Percentiles rank a stretch among this genome's conserved stretches.
Evolutionary conservation across 2,797 vertebrate genomes (phyloP).

Genomic region (Lindbergichthys nudifrons): DNA sequence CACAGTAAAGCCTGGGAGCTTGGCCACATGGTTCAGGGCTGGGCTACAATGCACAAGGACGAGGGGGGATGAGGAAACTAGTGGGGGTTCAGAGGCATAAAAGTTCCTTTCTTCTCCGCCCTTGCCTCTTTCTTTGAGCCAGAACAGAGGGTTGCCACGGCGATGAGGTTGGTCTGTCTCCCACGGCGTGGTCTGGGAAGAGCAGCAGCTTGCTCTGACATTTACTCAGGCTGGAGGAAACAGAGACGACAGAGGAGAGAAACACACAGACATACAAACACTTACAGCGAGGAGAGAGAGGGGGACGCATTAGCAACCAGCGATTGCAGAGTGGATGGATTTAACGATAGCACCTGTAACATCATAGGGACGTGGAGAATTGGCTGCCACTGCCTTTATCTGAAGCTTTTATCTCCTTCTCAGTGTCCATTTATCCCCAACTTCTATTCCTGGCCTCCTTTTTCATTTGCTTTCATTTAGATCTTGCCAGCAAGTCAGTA

Average conservation of each 20-base stretch:
- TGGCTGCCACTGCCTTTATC: slow-evolving; percentile 63
- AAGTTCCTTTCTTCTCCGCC: slow-evolving; percentile 83
- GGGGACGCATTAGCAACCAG: slow-evolving; percentile 45
- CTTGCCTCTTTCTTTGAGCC: slow-evolving; percentile 79
- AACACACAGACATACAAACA: slow-evolving; percentile 46
- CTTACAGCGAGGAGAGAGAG: slow-evolving; percentile 34
- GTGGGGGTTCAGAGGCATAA: slow-evolving; percentile 78
- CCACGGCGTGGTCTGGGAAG: slow-evolving; percentile 86
- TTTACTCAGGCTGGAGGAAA: slow-evolving; percentile 81
- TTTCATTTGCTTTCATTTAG: slow-evolving; percentile 62
- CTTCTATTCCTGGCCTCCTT: slow-evolving; percentile 57
- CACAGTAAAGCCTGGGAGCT: slow-evolving; percentile 79
- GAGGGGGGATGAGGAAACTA: slow-evolving; percentile 68
- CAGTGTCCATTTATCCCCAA: slow-evolving; percentile 52
- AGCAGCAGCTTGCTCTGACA: slow-evolving; percentile 87
- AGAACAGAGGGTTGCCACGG: slow-evolving; percentile 87
- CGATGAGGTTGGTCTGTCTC: slow-evolving; percentile 85
- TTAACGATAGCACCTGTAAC: slow-evolving; percentile 77
- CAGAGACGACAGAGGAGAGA: slow-evolving; percentile 69
- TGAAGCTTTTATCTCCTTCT: slow-evolving; percentile 62
- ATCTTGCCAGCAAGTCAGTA: slow-evolving; percentile 60
- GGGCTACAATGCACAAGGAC: slow-evolving; percentile 74
- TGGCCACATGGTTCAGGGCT: slow-evolving; percentile 82
- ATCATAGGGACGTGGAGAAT: slow-evolving; percentile 62
- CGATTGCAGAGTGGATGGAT: slow-evolving; percentile 50